Base-by-base conservation (phyloP, 2,888 invertebrate species). In the Ophion costatus region DNA sequence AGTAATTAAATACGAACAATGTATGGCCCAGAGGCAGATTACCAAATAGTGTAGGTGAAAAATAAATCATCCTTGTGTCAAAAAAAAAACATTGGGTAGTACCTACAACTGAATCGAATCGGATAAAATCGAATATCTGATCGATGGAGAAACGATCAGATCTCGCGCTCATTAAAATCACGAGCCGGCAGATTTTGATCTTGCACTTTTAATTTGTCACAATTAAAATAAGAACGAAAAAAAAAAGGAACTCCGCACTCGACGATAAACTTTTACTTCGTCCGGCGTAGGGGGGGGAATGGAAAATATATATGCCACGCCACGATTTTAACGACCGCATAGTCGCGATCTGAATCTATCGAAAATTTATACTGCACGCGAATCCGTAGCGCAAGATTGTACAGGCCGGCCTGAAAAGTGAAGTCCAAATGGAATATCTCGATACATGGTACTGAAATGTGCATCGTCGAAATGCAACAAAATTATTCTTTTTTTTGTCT, bases 241-340 rank as follows among this genome's bases (percentile, higher is more conserved):
- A 29, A 29, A 29, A 29, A 1, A n/a, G n/a, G 51, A 51, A 51
- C 51, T 11, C 51, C 5, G 51, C 14, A 17, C 51, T 14, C 51
- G 51, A 4, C 71, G 70, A 59, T 59, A 59, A 42, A 59, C 61
- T 22, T 73, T 73, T 42, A 33, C 56, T 73, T 42, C 42, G 17
- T 33, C 20, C 14, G 63, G 24, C 51, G n/a, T 2, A 14, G 9
- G 24, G n/a, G n/a, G n/a, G n/a, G n/a, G 9, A 61, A 63, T 45
- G 20, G 51, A 66, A 9, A 56, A 33, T 56, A 76, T 56, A 76
- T 51, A 51, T 51, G 51, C 42, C 29, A 10, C 20, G 20, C 56
- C 56, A 66, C 71, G 79, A 73, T 79, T 79, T 64, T 61, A 71
- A 45, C 67, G 59, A 69, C 69, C 69, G 51, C 51, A n/a, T 69